phyloP scores from a whole-genome alignment of 2,797 vertebrate species.

The Capromys pilorides region DNA sequence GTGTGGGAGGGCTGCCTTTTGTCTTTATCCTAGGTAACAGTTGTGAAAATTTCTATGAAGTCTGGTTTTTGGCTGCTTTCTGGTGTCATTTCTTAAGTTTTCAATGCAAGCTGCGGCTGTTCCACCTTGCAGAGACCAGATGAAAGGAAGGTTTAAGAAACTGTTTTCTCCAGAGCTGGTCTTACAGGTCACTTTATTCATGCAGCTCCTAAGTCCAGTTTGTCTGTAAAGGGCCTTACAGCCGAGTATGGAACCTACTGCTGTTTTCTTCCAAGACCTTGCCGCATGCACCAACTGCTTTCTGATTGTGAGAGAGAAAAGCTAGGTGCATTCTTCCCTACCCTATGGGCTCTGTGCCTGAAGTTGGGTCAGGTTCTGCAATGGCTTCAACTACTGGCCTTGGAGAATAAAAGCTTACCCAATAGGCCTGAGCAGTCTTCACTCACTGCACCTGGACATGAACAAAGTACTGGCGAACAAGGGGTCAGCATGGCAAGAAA shows the following conservation, averaged over 20 bases:
- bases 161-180: neutral
- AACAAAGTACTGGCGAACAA: neutral
- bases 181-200: neutral
- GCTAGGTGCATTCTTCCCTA: neutral
- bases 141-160: neutral
- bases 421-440: neutral
- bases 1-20: neutral
- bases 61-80: neutral
- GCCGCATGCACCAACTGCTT: neutral
- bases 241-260: neutral
- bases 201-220: neutral
- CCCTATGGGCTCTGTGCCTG: neutral
- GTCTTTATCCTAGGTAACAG: neutral
- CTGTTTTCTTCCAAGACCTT: neutral
- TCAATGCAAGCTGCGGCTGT: neutral
- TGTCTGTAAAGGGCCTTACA: neutral
- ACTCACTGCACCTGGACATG: neutral
- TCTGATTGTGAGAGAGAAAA: neutral
- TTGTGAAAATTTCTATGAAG: neutral
- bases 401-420: neutral
- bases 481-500: neutral
- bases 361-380: neutral
- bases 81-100: neutral
- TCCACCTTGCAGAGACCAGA: neutral
- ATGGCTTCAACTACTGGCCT: neutral